A percentile compares a stretch with the other conserved stretches of the same genome.
Conservation (phyloP, 2,888 invertebrate species). For the Pocota personata region DNA sequence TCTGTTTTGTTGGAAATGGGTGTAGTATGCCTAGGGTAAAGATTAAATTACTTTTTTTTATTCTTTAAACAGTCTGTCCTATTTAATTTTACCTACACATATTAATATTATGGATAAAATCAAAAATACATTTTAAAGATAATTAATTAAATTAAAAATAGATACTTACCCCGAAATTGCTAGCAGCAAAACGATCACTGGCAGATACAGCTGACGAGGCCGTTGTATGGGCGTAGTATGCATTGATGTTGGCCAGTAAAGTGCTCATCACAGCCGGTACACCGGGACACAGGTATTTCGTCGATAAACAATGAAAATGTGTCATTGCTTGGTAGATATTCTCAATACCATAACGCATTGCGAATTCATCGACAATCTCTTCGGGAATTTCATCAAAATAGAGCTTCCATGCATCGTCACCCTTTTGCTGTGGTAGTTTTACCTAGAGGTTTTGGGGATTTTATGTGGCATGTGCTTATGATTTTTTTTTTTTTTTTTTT, state of each 20-base stretch:
- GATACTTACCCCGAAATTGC: conserved; percentile 97
- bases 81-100: too few relatives aligned
- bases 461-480: conserved; percentile 33
- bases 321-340: conserved; percentile 94
- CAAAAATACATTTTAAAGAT: not conserved
- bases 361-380: conserved; percentile 99
- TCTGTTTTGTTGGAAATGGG: too few relatives aligned
- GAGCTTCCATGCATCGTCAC: conserved; percentile 99
- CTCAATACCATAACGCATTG: conserved; percentile 99
- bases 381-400: conserved; percentile 99
- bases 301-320: conserved; percentile 99
- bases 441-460: conserved; percentile 76
- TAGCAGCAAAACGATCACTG: conserved; percentile 99
- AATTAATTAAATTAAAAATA: not conserved
- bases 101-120: not conserved
- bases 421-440: conserved; percentile 95
- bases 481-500: not conserved
- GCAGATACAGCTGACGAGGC: conserved; percentile 99
- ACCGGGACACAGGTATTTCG: conserved; percentile 99
- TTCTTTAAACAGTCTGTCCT: too few relatives aligned
- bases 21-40: too few relatives aligned
- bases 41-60: too few relatives aligned
- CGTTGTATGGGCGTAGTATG: conserved; percentile 99
- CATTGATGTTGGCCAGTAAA: conserved; percentile 99
- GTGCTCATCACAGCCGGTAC: conserved; percentile 99